Base-by-base conservation (phyloP, 1,140 invertebrate genomes). In the Drosophila saltans region DNA sequence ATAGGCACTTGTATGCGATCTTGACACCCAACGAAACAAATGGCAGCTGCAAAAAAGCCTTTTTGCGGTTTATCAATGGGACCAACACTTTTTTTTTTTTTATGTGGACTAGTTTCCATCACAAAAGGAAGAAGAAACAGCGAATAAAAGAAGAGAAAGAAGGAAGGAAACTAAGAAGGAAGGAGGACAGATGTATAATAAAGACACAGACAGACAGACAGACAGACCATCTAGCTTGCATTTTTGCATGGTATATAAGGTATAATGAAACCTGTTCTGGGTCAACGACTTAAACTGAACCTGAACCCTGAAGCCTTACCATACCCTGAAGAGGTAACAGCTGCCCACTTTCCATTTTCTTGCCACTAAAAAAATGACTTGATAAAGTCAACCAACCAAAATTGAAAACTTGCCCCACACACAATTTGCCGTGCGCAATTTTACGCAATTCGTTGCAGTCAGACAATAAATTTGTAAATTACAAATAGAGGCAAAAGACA, bases 401-500 rank as follows among this genome's bases (percentile, higher is more conserved):
- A 88, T 88, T 88, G 84, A 89, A 36, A 88, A 89, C 83, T 88
- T 72, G 76, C 82, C 75, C 82, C 82, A 86, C 45, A 36, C 33
- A 36, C 33, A 36, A 52, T 88, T 88, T 73, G 80, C 67, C 66
- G 58, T 58, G 69, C 21, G 73, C 83, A 89, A 88, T 88, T 88
- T 88, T 83, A 89, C 84, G 83, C 84, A 89, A 89, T 86, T 86
- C 83, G 82, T 52, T 82, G 83, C 82, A 86, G 84, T 88, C 83
- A 89, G 45, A 84, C 83, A 89, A 83, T 83, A 89, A 88, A 88
- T 88, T 88, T 84, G 80, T 67, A 79, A 79, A 79, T 79, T 79
- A 72, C 79, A 76, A 86, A 72, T 74, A 65, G 69, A 48, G 64
- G 59, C 9, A 41, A 48, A 40, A 16, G 16, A 16, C 16, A 16